Evolutionary conservation across 2,113 vertebrate genomes (phyloP).

Genomic region (Lamprologus sp.): DNA sequence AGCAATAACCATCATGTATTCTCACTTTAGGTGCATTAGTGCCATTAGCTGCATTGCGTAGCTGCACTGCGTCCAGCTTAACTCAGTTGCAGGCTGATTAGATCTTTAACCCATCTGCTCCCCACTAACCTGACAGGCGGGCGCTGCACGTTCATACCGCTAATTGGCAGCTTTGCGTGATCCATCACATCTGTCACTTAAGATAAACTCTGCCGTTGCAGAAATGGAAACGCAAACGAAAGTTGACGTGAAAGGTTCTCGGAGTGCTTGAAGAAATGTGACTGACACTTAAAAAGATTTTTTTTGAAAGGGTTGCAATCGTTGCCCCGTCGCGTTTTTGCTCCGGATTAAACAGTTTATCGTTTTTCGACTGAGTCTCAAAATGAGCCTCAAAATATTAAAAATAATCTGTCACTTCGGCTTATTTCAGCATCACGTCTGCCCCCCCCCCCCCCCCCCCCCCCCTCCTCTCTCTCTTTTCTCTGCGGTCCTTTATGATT

Average conservation of each 20-base stretch:
- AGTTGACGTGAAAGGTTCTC: constrained; percentile 1
- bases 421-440: background rate
- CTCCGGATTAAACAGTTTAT: background rate
- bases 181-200: constrained; percentile 40
- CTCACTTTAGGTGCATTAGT: constrained; percentile 25
- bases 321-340: background rate
- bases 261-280: background rate
- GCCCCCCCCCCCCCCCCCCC: background rate
- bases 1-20: background rate
- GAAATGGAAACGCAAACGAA: constrained; percentile 1
- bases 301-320: background rate
- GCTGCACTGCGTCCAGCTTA: constrained; percentile 14
- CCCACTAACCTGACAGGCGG: background rate
- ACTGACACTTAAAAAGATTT: background rate
- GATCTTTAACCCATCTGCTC: constrained; percentile 46
- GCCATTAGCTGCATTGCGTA: constrained; percentile 3
- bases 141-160: background rate
- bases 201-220: background rate
- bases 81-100: constrained; percentile 22
- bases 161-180: constrained; percentile 6
- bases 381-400: background rate
- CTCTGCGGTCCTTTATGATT: background rate
- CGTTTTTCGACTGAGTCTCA: background rate
- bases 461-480: rapidly evolving
- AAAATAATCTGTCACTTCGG: background rate